Evolutionary conservation across 1,140 invertebrate species (phyloP).

Genomic region (Heliconius melpomene): DNA sequence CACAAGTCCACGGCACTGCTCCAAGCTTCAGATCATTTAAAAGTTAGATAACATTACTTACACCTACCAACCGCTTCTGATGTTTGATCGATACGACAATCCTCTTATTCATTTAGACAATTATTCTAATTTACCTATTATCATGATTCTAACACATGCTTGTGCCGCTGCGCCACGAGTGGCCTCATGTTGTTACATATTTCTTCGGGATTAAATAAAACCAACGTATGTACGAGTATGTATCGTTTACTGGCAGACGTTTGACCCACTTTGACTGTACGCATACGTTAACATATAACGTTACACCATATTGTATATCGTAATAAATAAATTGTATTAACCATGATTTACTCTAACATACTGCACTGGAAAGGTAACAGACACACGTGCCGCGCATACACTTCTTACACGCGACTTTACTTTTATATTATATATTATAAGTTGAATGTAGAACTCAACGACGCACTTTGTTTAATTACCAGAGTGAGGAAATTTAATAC

Average conservation of each 20-base stretch:
- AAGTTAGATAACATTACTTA: too few species aligned
- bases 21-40: too few species aligned
- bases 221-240: conserved; percentile 4
- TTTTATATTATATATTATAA: neutral
- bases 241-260: conserved; percentile 2
- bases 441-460: too few species aligned
- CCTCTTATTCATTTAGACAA: too few species aligned
- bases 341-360: conserved; percentile 15
- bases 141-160: too few species aligned
- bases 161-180: too few species aligned
- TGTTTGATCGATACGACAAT: too few species aligned
- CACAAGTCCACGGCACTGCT: too few species aligned
- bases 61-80: too few species aligned
- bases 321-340: conserved; percentile 15
- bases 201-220: neutral
- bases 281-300: neutral
- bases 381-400: neutral
- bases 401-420: neutral
- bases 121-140: too few species aligned
- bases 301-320: neutral
- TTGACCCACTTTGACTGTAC: conserved; percentile 1
- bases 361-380: conserved; percentile 8
- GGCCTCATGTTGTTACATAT: too few species aligned
- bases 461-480: too few species aligned
- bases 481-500: neutral